These are phyloP conservation scores for Zaprionus gabonicus DNA, from an alignment of 1,140 invertebrate species.

Conservation along the genomic window DNA sequence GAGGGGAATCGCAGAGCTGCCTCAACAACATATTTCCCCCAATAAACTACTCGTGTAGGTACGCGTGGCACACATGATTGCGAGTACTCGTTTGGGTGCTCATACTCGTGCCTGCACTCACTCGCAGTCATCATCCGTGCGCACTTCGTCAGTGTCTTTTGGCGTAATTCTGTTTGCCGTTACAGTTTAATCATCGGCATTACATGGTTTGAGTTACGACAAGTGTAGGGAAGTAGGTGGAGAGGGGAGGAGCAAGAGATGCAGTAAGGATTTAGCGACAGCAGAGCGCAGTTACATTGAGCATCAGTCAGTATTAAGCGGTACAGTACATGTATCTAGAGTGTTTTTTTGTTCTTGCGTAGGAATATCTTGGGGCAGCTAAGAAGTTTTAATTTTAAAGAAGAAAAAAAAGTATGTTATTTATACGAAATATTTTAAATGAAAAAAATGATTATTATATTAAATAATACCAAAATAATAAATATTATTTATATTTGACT, in stretches of 20 bases:
- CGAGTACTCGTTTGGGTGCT: not conserved
- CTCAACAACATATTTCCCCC: constrained; percentile 18
- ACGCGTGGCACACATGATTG: constrained; percentile 11
- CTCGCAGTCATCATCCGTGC: constrained; percentile 22
- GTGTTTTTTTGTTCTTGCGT: not conserved
- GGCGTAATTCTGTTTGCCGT: constrained; percentile 67
- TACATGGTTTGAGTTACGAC: constrained; percentile 47
- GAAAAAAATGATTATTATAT: no score
- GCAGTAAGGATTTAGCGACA: not conserved
- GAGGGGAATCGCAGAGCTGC: constrained; percentile 43
- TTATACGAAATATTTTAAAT: no score
- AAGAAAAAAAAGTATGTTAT: not conserved
- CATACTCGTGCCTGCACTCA: constrained; percentile 7
- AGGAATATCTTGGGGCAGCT: not conserved
- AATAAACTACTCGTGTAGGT: not conserved
- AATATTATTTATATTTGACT: no score
- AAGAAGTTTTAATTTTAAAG: not conserved
- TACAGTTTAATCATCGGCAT: constrained; percentile 78
- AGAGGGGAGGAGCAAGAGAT: not conserved
- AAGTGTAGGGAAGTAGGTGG: not conserved
- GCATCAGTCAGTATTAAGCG: constrained; percentile 40
- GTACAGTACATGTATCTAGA: constrained; percentile 20
- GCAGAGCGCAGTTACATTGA: constrained; percentile 13
- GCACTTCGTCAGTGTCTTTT: constrained; percentile 78
- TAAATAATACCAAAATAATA: no score